phyloP scores from a whole-genome alignment of 1,140 invertebrate genomes.

The Ectropis grisescens region DNA sequence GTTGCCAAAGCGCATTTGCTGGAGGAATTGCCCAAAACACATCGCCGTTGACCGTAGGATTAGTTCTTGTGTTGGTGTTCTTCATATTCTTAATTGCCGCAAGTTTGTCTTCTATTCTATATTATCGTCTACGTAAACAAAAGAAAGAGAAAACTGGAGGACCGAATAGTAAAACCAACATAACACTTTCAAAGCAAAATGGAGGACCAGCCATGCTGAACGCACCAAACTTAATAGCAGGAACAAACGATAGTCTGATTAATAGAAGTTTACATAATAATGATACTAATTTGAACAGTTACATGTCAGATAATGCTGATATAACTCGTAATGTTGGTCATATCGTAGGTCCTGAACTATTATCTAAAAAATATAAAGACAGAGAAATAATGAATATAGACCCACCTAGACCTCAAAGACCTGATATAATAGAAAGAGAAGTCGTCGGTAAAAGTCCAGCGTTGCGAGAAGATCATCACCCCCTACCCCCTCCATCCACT shows the following conservation, averaged over 20 bases:
- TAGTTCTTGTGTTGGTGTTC: slow-evolving; percentile 94
- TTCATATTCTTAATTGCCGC: slow-evolving; percentile 91
- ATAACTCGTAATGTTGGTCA: slow-evolving; percentile 78
- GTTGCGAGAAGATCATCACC: slow-evolving; percentile 82
- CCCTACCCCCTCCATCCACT: slow-evolving; percentile 75
- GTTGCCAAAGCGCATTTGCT: slow-evolving; percentile 79
- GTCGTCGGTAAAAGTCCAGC: slow-evolving; percentile 85
- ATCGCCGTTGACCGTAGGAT: slow-evolving; percentile 90
- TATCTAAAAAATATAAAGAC: slow-evolving; percentile 91
- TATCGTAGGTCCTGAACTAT: slow-evolving; percentile 82
- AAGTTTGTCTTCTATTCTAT: slow-evolving; percentile 89
- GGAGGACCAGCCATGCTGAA: slow-evolving; percentile 70
- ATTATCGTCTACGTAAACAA: slow-evolving; percentile 87
- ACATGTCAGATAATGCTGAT: slow-evolving; percentile 77
- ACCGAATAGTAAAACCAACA: slow-evolving; percentile 68
- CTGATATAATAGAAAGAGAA: slow-evolving; percentile 94
- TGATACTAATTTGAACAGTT: slow-evolving; percentile 72
- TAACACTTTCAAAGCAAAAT: slow-evolving; percentile 76
- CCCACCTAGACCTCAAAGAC: slow-evolving; percentile 81
- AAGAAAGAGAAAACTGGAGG: slow-evolving; percentile 83
- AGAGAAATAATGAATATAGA: slow-evolving; percentile 80
- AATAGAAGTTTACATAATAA: slow-evolving; percentile 68
- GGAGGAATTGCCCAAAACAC: slow-evolving; percentile 82
- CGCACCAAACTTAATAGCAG: slow-evolving; percentile 70
- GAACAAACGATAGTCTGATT: slow-evolving; percentile 72